Conservation (phyloP, 1,140 invertebrate species). For the Aphaenogaster ashmeadi region DNA sequence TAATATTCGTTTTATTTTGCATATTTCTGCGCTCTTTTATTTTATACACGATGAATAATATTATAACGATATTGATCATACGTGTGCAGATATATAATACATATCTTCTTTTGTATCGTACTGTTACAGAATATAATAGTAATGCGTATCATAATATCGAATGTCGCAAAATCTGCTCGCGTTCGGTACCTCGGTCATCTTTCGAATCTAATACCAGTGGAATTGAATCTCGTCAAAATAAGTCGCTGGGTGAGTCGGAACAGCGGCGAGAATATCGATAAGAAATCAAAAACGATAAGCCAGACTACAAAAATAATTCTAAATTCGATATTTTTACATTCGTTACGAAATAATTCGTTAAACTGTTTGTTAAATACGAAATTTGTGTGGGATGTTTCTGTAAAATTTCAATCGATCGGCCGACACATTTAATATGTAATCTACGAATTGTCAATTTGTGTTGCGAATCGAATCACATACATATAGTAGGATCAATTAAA, state of each 20-base stretch:
- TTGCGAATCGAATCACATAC: background rate
- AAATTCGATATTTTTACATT: constrained; percentile 21
- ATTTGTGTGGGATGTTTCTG: background rate
- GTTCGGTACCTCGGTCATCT: background rate
- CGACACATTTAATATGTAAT: background rate
- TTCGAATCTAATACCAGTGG: background rate
- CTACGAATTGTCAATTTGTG: background rate
- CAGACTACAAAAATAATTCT: background rate
- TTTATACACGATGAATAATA: constrained; percentile 78
- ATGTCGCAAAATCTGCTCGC: constrained; percentile 62
- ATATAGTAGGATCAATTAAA: background rate
- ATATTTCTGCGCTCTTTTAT: constrained; percentile 57
- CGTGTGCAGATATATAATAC: constrained; percentile 45
- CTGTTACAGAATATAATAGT: constrained; percentile 68
- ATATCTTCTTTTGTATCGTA: constrained; percentile 65
- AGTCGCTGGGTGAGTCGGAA: background rate
- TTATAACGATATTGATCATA: constrained; percentile 74
- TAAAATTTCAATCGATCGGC: constrained; percentile 2
- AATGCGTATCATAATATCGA: constrained; percentile 65
- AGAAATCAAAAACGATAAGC: background rate
- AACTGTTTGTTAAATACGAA: constrained; percentile 1
- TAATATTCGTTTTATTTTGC: constrained; percentile 74
- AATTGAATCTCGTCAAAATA: background rate
- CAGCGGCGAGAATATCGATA: background rate
- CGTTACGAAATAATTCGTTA: background rate